Evolutionary conservation across 2,797 vertebrate species (phyloP), one percentile per base, ranked within the genome.

Genomic region (Falco cherrug): DNA sequence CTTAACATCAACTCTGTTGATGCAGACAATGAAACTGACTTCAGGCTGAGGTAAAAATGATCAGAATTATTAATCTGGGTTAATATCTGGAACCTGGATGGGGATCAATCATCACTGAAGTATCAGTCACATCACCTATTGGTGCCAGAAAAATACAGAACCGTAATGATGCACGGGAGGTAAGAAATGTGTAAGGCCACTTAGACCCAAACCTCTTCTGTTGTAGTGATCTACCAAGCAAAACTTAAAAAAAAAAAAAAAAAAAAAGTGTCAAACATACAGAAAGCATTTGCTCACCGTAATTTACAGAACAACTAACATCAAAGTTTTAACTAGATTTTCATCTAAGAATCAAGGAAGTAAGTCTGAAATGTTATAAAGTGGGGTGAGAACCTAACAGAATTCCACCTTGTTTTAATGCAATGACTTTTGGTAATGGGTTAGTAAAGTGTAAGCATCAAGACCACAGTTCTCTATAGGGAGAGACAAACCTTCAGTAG

Each of bases 391-490:
- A 75, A 90, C 24, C 33, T 39, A 16, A 29, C 18, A 69, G 63
- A 83, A 68, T 9, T 18, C 16, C n/a, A 37, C 50, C 35, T 53
- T 17, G 17, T 8, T 54, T 78, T 39, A 45, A 53, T n/a, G 18
- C 0, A 0, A 54, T 50, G 33, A 41, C 13, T 69, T 81, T 31
- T 16, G 51, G 26, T 28, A 7, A n/a, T 0, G 1, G 4, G 26
- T 79, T 47, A 47, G 16, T 21, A 57, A 78, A 33, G 11, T 16
- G 12, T 18, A 56, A 56, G 47, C 16, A 26, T 60, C 31, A 17
- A 51, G 53, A 47, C 18, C 37, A 9, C 11, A 37, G 26, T 15
- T 68, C 35, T 63, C 31, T 26, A 13, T 7, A 69, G 31, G 4
- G 33, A 79, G 37, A 63, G 5, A 37, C 26, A 45, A 74, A 37